Conservation (phyloP, 2,888 invertebrate species). For the Byasa hedistus region DNA sequence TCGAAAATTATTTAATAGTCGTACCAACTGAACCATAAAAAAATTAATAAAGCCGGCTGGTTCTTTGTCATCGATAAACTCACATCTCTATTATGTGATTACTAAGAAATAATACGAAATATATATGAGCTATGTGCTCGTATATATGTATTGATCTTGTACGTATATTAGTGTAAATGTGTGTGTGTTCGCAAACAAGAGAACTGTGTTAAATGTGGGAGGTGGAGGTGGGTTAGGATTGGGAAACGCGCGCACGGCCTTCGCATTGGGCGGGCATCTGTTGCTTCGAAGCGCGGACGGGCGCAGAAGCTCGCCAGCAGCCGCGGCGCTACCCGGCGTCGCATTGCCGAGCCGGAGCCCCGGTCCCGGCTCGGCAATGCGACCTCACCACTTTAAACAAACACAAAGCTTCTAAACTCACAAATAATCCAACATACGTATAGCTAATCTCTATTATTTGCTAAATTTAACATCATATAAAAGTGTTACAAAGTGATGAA, state of each 20-base stretch:
- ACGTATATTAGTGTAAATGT: not conserved
- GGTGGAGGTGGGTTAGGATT: not conserved
- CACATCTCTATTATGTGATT: too few species aligned
- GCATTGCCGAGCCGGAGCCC: constrained; percentile 1
- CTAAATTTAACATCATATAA: too few species aligned
- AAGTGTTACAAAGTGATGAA: too few species aligned
- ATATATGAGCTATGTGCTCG: too few species aligned
- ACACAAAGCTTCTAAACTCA: too few species aligned
- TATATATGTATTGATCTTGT: not conserved
- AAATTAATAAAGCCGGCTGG: too few species aligned
- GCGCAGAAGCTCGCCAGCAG: constrained; percentile 8
- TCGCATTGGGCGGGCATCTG: constrained; percentile 18
- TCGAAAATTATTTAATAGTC: too few species aligned
- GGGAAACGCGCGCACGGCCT: constrained; percentile 13
- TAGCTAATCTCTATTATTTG: too few species aligned
- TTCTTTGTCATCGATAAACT: too few species aligned
- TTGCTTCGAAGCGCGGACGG: constrained; percentile 16
- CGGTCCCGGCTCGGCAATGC: constrained; percentile 5
- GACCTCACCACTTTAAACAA: not conserved
- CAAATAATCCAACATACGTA: too few species aligned
- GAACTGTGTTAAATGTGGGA: not conserved
- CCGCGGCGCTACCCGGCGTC: not conserved
- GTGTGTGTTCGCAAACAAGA: not conserved
- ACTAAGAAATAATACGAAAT: too few species aligned
- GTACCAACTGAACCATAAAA: too few species aligned